A percentile compares a stretch with the other conserved stretches of the same genome.
Evolutionary conservation across 2,888 invertebrate genomes (phyloP).

Genomic region (Allacma fusca): DNA sequence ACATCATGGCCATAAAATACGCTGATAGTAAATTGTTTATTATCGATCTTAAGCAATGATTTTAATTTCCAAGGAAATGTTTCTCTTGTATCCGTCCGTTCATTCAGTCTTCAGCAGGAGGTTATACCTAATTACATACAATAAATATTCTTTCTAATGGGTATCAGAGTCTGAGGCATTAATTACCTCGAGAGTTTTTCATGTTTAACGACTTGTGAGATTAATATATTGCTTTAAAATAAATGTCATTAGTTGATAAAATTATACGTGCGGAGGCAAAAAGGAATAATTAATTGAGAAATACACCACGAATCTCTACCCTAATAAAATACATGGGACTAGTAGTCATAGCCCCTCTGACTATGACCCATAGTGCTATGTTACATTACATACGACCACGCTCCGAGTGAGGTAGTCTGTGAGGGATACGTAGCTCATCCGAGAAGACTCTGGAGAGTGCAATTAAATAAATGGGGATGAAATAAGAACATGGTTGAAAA

Average conservation of each 20-base stretch:
- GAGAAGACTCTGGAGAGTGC: slow-evolving; percentile 34
- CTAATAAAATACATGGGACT: too few species aligned
- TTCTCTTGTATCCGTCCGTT: not conserved
- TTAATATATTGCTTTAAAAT: slow-evolving; percentile 13
- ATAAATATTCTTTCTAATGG: not conserved
- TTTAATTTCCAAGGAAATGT: not conserved
- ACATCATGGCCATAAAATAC: slow-evolving; percentile 6
- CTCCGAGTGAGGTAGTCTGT: too few species aligned
- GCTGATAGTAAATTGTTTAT: slow-evolving; percentile 13
- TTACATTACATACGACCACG: too few species aligned
- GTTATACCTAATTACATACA: not conserved
- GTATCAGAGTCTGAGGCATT: not conserved
- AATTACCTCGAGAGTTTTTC: slow-evolving; percentile 5
- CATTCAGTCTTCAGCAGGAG: not conserved
- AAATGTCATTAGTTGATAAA: slow-evolving; percentile 18
- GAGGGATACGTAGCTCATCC: slow-evolving; percentile 6
- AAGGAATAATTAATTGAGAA: slow-evolving; percentile 8
- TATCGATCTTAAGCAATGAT: not conserved
- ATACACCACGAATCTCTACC: not conserved
- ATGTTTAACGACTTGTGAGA: not conserved
- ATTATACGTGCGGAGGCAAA: not conserved
- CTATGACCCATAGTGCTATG: too few species aligned
- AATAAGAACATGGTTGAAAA: slow-evolving; percentile 27
- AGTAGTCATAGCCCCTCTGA: too few species aligned
- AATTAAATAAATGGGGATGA: slow-evolving; percentile 35